Conservation (phyloP, 2,797 vertebrate species). For the Coregonus suidteri region DNA sequence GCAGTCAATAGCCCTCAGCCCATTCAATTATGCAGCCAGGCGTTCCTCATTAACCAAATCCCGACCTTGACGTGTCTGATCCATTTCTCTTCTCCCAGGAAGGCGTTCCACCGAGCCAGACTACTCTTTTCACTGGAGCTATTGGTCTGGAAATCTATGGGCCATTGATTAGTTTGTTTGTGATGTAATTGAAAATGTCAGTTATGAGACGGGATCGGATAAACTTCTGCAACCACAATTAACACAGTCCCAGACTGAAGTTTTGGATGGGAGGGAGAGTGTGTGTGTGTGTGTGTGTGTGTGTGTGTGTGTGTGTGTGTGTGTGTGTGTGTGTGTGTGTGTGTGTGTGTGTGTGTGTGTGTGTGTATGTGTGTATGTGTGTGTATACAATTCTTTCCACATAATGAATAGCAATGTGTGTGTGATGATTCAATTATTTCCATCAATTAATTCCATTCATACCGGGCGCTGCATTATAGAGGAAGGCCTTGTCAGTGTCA, state of each 20-base stretch:
- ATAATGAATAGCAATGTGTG: not conserved
- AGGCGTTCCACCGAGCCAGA: constrained; percentile 47
- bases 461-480: not conserved
- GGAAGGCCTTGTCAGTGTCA: not conserved
- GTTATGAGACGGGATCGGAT: constrained; percentile 70
- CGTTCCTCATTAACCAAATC: constrained; percentile 64
- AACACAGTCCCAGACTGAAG: constrained; percentile 24
- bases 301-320: constrained; percentile 7
- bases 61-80: constrained; percentile 68
- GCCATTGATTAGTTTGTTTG: constrained; percentile 76
- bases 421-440: not conserved
- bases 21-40: constrained; percentile 44
- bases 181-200: constrained; percentile 79
- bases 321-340: constrained; percentile 6
- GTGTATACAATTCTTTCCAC: not conserved
- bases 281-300: constrained; percentile 15
- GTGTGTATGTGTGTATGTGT: constrained; percentile 3
- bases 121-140: constrained; percentile 52
- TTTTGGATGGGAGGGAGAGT: not conserved
- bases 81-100: constrained; percentile 42
- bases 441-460: not conserved
- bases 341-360: constrained; percentile 8
- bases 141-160: constrained; percentile 71
- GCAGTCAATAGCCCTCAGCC: constrained; percentile 49
- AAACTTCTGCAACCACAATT: constrained; percentile 74